Base-by-base conservation (phyloP, 2,888 invertebrate species). In the Xylota segnis region DNA sequence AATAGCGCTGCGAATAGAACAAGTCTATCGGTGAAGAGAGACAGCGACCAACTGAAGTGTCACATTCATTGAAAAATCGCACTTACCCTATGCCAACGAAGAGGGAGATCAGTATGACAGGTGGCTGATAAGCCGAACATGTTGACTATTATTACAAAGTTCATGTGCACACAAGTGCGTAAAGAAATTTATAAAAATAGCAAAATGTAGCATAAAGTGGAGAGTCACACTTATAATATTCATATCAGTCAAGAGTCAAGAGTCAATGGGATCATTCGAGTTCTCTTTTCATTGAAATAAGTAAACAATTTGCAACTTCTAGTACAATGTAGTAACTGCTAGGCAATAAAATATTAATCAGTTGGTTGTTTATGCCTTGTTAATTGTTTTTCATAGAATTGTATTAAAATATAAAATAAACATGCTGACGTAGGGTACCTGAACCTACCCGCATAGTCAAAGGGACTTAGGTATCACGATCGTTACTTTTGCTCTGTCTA, bases 1-100 rank as follows among this genome's bases (percentile, higher is more conserved):
- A 40, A 61, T 12, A 5, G 10, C 61, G 45, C 29, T n/a, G 10
- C 6, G 9, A 9, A 23, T 2, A 18, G 47, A 9, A 32, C 65
- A 40, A 66, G 58, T 52, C 77, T 16, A 59, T 54, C 71, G 59
- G 12, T 18, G 12, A 72, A 77, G 83, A 77, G 77, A 77, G 77
- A 59, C 37, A 52, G 61, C 72, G 18, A 61, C 43, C 52, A 72
- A 72, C 72, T 72, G 37, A 61, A 50, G 16, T 16, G 6, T 52
- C 7, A 27, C 29, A 29, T 43, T 27, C 27, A 54, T 50, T 71
- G 37, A 18, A 6, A 10, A 12, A 40, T 40, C 18, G 12, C 47
- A 65, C 12, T 47, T 29, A 18, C n/a, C 7, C 40, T n/a, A 27
- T n/a, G 1, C 6, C n/a, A 40, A 43, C 14, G n/a, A 23, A 66